phyloP scores from a whole-genome alignment of 1,140 invertebrate species.

The Choristoneura fumiferana region DNA sequence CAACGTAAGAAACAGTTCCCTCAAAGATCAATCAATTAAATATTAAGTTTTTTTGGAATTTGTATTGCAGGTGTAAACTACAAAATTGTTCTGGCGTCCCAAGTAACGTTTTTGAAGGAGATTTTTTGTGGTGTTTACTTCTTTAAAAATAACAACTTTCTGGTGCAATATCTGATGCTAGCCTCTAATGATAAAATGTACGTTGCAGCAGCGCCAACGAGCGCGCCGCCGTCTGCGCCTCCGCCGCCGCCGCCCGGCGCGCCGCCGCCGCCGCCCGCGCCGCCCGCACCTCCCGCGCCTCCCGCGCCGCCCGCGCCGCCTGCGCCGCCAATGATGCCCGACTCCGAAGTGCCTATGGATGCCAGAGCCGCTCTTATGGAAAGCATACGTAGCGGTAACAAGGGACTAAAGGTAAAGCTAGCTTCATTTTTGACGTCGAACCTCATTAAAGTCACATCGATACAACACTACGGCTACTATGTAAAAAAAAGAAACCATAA shows the following conservation, averaged over 20 bases:
- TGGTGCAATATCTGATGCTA: no score
- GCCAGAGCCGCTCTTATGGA: constrained; percentile 85
- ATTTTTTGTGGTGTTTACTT: no score
- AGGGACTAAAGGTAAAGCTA: constrained; percentile 74
- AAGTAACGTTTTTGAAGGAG: no score
- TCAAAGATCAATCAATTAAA: no score
- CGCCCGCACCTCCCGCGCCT: constrained; percentile 66
- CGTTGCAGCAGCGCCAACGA: constrained; percentile 45
- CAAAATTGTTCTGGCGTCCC: not conserved
- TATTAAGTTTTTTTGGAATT: no score
- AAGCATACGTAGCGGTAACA: constrained; percentile 85
- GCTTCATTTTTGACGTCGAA: no score
- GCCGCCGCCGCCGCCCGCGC: constrained; percentile 65
- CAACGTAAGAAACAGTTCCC: no score
- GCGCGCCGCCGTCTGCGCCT: constrained; percentile 48
- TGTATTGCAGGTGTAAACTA: not conserved
- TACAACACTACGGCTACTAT: no score
- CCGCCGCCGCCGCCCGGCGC: constrained; percentile 70
- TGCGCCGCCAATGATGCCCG: constrained; percentile 44
- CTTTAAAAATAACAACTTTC: no score
- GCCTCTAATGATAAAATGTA: no score
- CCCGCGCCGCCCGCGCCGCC: constrained; percentile 40
- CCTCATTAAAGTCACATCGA: no score
- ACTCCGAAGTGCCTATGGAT: constrained; percentile 63
- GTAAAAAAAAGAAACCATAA: no score